A percentile compares a stretch with the other conserved stretches of the same genome.
phyloP scores from a whole-genome alignment of 2,888 invertebrate species.

The Nyleta sp. region DNA sequence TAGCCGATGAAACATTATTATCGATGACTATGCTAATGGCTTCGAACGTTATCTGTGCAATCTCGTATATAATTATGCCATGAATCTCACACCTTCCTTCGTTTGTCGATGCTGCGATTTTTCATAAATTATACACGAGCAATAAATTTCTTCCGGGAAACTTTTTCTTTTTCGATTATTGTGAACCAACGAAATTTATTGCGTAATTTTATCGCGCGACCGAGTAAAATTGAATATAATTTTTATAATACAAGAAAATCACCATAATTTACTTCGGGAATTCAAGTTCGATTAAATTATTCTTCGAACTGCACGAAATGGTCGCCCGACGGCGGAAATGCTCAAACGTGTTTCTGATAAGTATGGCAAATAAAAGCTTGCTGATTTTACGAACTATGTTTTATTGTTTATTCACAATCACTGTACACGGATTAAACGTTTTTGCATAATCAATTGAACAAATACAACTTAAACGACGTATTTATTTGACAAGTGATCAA shows the following conservation, averaged over 20 bases:
- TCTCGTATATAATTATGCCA: slow-evolving; percentile 64
- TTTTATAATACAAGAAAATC: neutral
- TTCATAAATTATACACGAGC: slow-evolving; percentile 49
- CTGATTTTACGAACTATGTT: no score
- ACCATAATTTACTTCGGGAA: neutral
- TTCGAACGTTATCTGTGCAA: slow-evolving; percentile 60
- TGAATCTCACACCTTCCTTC: slow-evolving; percentile 64
- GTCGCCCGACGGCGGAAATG: slow-evolving; percentile 17
- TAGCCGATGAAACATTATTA: slow-evolving; percentile 64
- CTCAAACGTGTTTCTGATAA: neutral
- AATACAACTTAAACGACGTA: no score
- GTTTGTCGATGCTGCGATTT: slow-evolving; percentile 55
- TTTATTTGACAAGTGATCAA: neutral
- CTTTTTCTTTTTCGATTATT: neutral
- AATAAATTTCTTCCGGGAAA: slow-evolving; percentile 26
- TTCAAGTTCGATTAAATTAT: neutral
- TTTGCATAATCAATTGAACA: no score
- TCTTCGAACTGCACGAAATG: neutral
- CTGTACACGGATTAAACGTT: no score
- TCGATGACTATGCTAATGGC: slow-evolving; percentile 65
- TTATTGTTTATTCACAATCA: no score
- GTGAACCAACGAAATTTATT: no score
- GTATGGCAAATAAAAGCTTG: no score
- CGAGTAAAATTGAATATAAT: neutral
- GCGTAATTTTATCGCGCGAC: no score